These are phyloP conservation scores for Drosophila athabasca DNA, from an alignment of 1,140 invertebrate genomes.

Conservation along the genomic window DNA sequence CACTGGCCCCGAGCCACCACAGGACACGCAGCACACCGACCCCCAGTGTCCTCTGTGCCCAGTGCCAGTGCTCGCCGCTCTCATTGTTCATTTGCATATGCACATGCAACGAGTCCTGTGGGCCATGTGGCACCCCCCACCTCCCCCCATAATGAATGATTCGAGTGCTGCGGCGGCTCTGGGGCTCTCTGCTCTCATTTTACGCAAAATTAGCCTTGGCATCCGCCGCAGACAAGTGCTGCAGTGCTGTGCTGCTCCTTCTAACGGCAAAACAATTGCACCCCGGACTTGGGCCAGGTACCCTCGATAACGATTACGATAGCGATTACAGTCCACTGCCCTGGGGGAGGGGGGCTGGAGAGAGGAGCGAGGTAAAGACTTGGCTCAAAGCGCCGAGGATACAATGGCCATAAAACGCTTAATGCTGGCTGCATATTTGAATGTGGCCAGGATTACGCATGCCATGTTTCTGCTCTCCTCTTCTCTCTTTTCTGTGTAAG, in stretches of 20 bases:
- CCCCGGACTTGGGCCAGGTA: constrained; percentile 40
- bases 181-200: constrained; percentile 59
- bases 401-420: constrained; percentile 70
- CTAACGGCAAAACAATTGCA: constrained; percentile 64
- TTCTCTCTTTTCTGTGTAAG: too few species aligned
- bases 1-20: constrained; percentile 12
- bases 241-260: not conserved
- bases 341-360: not conserved
- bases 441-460: constrained; percentile 29
- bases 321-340: constrained; percentile 21
- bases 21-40: constrained; percentile 11
- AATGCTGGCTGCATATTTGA: constrained; percentile 33
- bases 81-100: constrained; percentile 66
- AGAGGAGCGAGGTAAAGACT: not conserved
- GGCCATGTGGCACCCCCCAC: constrained; percentile 2
- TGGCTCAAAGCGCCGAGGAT: constrained; percentile 27
- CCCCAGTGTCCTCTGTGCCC: not conserved
- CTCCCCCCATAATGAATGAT: constrained; percentile 66
- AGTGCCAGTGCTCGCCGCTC: not conserved
- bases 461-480: too few species aligned
- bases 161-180: constrained; percentile 33
- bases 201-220: constrained; percentile 75
- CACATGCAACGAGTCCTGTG: constrained; percentile 42
- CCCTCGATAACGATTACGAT: constrained; percentile 49
- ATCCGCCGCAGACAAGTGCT: constrained; percentile 64